Base-by-base conservation (phyloP, 2,797 vertebrate species). In the Decapterus maruadsi region DNA sequence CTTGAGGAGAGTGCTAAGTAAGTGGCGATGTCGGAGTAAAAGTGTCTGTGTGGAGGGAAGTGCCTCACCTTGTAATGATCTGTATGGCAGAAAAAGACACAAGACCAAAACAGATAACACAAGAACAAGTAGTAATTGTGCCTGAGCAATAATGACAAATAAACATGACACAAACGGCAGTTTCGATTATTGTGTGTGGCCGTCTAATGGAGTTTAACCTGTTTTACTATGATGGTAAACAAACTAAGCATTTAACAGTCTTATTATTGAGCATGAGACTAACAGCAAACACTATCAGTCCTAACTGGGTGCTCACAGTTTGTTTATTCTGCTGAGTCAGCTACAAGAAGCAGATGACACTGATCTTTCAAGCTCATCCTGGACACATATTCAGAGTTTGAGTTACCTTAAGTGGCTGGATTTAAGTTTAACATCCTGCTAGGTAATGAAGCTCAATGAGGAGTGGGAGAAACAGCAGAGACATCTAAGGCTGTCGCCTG, bases 1-100 rank as follows among this genome's bases (percentile, higher is more conserved):
- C 91, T 92, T 91, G 88, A 92, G 92, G 76, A 89, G 89, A 89
- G 84, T 91, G 86, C 86, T 88, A 93, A 89, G 70, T n/a, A n/a
- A 70, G 67, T 54, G 26, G 70, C 59, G 20, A 56, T 38, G 16
- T 29, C 20, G 73, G 40, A 48, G n/a, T 50, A 57, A 59, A 76
- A 42, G 29, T 66, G 9, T 62, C 45, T 59, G 53, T 31, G 34
- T 61, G 5, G 19, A 45, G 11, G 14, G 38, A 54, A 22, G 26
- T 40, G 38, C 42, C 58, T 57, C 63, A 77, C 26, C 9, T 48
- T 77, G 5, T 36, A 45, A 61, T 63, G 38, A 68, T 60, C n/a
- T 58, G 14, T 8, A 31, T 8, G 10, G 6, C 29, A 42, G 3
- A 61, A 19, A 70, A 59, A 68, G 20, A 70, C 60, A 75, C 22